Evolutionary conservation across 1,140 invertebrate genomes (phyloP), one percentile per base, ranked within the genome.

Genomic region (Pissodes strobi): DNA sequence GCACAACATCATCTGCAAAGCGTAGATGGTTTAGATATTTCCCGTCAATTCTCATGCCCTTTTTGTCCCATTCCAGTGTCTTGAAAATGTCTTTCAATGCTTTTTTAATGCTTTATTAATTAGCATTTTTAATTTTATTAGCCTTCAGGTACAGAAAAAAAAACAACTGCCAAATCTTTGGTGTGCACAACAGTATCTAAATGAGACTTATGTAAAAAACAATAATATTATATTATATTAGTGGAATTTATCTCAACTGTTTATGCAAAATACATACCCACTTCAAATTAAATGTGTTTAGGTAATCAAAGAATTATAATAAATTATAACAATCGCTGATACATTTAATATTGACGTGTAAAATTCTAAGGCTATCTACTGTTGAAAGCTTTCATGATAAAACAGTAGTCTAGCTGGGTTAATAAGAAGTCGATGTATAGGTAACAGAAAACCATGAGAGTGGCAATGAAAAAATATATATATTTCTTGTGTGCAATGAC

Each of bases 271-370:
- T 37, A 37, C 30, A 9, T 9, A 10, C 39, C 39, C 39, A 43
- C 55, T 48, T 19, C 1, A 17, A 48, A 1, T 19, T 23, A 21
- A 19, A 48, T 48, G 9, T 10, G 9, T 1, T 48, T 48, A 1
- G 45, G 17, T 43, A 22, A 48, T 48, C 17, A 21, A 52, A 18
- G 15, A 34, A 52, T 30, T 52, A 27, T 13, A 39, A 39, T 15
- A 55, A 55, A 55, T 39, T 55, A 55, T 6, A 55, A 55, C 52
- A 55, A 55, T 55, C 52, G 21, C 30, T 22, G 52, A 55, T 39
- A 52, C n/a, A 34, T 52, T 27, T 27, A 8, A 13, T 51, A 34
- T 13, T 18, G 49, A 34, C 17, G 21, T 27, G 6, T 43, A 52
- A n/a, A n/a, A n/a, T n/a, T n/a, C n/a, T n/a, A 49, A 52, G 49